Conservation (phyloP, 53 echinoderm and acorn worm species). For the Luidia sarsii region DNA sequence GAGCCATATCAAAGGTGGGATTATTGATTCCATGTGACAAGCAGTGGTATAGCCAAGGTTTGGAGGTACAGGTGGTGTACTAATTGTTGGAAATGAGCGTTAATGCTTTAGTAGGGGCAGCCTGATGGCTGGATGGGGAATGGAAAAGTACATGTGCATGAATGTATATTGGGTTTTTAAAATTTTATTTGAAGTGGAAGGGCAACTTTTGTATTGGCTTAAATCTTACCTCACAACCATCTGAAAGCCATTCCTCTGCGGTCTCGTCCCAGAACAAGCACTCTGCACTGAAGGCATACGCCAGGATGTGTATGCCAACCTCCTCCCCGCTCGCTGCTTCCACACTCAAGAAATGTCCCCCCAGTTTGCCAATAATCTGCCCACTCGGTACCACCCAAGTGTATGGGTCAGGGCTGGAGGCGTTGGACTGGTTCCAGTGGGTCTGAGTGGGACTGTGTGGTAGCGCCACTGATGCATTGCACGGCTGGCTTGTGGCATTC, state of each 20-base stretch:
- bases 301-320: constrained; percentile 24
- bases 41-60: too few species aligned
- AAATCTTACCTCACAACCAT: constrained; percentile 80
- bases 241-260: constrained; percentile 63
- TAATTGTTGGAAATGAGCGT: too few species aligned
- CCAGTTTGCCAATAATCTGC: constrained; percentile 1
- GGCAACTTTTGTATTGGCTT: background rate
- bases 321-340: constrained; percentile 19
- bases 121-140: too few species aligned
- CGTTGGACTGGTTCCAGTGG: constrained; percentile 48
- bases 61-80: too few species aligned
- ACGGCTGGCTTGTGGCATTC: constrained; percentile 19
- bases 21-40: too few species aligned
- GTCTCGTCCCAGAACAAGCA: constrained; percentile 81
- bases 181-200: too few species aligned
- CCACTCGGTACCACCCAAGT: constrained; percentile 52
- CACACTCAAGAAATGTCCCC: constrained; percentile 52
- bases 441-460: background rate
- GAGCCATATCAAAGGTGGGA: too few species aligned
- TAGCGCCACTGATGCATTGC: background rate
- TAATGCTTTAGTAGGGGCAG: too few species aligned
- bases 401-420: constrained; percentile 40
- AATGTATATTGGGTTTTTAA: too few species aligned
- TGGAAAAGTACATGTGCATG: too few species aligned
- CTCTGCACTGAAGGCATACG: constrained; percentile 65